These are phyloP conservation scores for Ectemnius lituratus DNA, from an alignment of 2,888 invertebrate species.

Conservation along the genomic window DNA sequence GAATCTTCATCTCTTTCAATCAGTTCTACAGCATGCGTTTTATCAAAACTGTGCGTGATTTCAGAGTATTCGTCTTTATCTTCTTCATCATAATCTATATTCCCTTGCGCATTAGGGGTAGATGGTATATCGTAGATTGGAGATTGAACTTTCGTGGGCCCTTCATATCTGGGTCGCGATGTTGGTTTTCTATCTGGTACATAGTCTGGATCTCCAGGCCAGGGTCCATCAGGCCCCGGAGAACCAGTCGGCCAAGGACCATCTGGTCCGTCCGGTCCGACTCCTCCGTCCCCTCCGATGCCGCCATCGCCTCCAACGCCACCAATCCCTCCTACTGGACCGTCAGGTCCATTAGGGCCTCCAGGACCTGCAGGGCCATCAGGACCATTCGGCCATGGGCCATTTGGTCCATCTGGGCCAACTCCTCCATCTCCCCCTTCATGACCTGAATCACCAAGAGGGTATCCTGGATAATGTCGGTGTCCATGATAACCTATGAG, in stretches of 20 bases:
- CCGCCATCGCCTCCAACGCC: slow-evolving; percentile 62
- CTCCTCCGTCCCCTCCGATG: slow-evolving; percentile 66
- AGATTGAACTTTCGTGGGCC: slow-evolving; percentile 37
- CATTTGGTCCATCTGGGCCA: slow-evolving; percentile 43
- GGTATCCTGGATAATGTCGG: slow-evolving; percentile 41
- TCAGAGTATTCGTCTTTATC: slow-evolving; percentile 13
- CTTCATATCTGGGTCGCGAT: slow-evolving; percentile 19
- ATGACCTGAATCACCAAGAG: background rate
- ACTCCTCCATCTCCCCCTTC: slow-evolving; percentile 30
- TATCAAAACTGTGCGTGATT: background rate
- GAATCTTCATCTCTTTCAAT: slow-evolving; percentile 26
- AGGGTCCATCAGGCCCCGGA: slow-evolving; percentile 71
- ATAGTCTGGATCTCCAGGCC: slow-evolving; percentile 74
- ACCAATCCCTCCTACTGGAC: slow-evolving; percentile 57
- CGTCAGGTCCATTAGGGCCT: slow-evolving; percentile 51
- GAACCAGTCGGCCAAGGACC: slow-evolving; percentile 70
- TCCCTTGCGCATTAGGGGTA: slow-evolving; percentile 8
- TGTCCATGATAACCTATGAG: slow-evolving; percentile 20
- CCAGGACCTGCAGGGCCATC: slow-evolving; percentile 52
- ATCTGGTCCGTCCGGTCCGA: slow-evolving; percentile 64
- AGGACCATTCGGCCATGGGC: slow-evolving; percentile 56
- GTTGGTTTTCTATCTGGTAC: slow-evolving; percentile 46
- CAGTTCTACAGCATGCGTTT: background rate
- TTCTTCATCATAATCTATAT: background rate
- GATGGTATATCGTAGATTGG: slow-evolving; percentile 28